Evolutionary conservation across 1,140 invertebrate species (phyloP).

Genomic region (Pinna nobilis): DNA sequence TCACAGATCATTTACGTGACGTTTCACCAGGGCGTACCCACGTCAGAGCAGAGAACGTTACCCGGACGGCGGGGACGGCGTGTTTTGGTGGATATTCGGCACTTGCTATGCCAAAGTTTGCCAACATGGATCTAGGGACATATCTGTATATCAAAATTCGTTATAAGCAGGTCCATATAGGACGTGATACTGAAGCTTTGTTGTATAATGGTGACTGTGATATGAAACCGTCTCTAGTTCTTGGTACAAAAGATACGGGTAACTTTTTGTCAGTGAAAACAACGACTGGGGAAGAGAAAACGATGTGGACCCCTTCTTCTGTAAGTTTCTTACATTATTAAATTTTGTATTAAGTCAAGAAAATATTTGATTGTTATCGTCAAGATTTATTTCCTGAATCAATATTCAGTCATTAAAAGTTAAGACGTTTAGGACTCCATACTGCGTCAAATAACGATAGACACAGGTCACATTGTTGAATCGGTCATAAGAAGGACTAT

Average conservation of each 20-base stretch:
- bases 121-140: constrained; percentile 39
- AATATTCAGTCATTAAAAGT: background rate
- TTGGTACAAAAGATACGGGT: constrained; percentile 26
- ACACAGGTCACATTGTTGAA: background rate
- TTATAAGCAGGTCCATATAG: constrained; percentile 23
- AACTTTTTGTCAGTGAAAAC: constrained; percentile 22
- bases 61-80: constrained; percentile 15
- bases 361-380: background rate
- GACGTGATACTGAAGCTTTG: constrained; percentile 7
- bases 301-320: constrained; percentile 12
- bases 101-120: constrained; percentile 33
- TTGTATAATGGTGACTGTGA: constrained; percentile 41
- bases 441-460: background rate
- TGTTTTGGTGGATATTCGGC: constrained; percentile 36
- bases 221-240: constrained; percentile 21
- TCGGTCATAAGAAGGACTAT: too few species aligned
- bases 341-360: background rate
- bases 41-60: constrained; percentile 35
- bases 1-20: constrained; percentile 25
- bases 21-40: constrained; percentile 23
- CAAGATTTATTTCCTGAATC: background rate
- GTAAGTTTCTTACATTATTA: background rate
- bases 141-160: constrained; percentile 26
- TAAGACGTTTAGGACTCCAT: background rate
- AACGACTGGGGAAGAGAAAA: constrained; percentile 24